These are phyloP conservation scores for Drosophila prolongata DNA, from an alignment of 2,888 invertebrate genomes.

Conservation along the genomic window DNA sequence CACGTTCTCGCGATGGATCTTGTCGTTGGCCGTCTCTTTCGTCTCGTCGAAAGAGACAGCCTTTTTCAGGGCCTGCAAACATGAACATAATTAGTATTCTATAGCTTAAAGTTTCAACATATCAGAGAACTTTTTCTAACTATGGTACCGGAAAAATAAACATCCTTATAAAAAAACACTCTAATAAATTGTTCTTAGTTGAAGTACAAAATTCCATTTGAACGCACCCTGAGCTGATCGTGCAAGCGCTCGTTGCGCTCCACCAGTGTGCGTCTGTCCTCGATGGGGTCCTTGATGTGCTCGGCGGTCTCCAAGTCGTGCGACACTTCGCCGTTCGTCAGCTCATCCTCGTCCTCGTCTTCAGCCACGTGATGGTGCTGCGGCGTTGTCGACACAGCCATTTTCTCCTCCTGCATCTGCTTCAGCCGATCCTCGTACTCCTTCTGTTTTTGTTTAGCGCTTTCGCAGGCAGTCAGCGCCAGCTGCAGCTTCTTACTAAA, in stretches of 20 bases:
- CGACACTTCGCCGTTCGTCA: conserved; percentile 89
- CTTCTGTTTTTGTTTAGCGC: conserved; percentile 98
- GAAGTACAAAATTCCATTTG: too few relatives aligned
- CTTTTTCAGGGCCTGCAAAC: conserved; percentile 93
- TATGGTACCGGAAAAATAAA: too few relatives aligned
- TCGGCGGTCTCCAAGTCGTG: conserved; percentile 93
- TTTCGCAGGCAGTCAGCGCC: conserved; percentile 97
- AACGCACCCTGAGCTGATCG: conserved; percentile 94
- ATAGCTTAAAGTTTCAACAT: too few relatives aligned
- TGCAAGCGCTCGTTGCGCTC: conserved; percentile 98
- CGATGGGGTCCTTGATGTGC: conserved; percentile 96
- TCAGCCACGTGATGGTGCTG: conserved; percentile 92
- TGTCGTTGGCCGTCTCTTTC: conserved; percentile 98
- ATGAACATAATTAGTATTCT: background rate
- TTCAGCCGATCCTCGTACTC: conserved; percentile 97
- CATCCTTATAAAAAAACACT: too few relatives aligned
- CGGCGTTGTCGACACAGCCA: conserved; percentile 88
- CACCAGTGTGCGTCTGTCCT: conserved; percentile 95
- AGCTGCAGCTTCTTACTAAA: conserved; percentile 94
- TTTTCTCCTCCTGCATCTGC: conserved; percentile 96
- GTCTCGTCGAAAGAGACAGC: conserved; percentile 92
- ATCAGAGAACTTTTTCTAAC: too few relatives aligned
- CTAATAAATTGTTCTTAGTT: too few relatives aligned
- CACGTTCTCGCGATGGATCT: conserved; percentile 99
- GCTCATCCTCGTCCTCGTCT: conserved; percentile 91